Base-by-base conservation (phyloP, 1,140 invertebrate genomes). In the Aphelenchoides besseyi region DNA sequence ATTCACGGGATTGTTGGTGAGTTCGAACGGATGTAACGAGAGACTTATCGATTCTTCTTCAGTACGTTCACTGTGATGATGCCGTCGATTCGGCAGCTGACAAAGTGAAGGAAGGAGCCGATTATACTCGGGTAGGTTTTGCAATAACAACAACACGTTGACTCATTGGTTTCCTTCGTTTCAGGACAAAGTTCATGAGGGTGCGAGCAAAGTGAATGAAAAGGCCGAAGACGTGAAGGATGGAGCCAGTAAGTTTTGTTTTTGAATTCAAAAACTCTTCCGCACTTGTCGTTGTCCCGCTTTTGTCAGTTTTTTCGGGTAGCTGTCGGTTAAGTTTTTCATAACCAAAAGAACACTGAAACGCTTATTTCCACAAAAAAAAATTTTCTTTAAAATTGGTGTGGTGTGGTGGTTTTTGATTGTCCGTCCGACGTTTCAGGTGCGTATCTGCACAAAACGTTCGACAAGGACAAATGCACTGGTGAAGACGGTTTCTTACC, bases 161-260 rank as follows among this genome's bases (percentile, higher is more conserved):
- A 48, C 41, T 48, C 41, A 48, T 48, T 23, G 12, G 41, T 23
- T 23, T 12, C 12, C 41, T 48, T 12, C 41, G n/a, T 48, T 48
- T 48, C 41, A 61, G 59, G 2, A 2, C 59, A 66, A 66, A 3
- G 26, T 37, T 66, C 36, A 33, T 18, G 63, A 66, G n/a, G 63
- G 16, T 16, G 32, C 16, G 32, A 33, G 36, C 36, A 1, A 33
- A 0, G 63, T 66, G 1, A 30, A 33, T 32, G 63, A 66, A 16
- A 66, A 66, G 8, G 16, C 16, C 36, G 1, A 66, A n/a, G 16
- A 66, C 1, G 32, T 12, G 12, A 55, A 66, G 63, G 63, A 66
- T 30, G 28, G 18, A n/a, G 59, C 30, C 59, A 61, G 2, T 1
- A 30, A 61, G 41, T 48, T 48, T 48, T 23, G 41, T 23, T 23